Conservation (phyloP, 2,113 vertebrate species). For the Galemys pyrenaicus region DNA sequence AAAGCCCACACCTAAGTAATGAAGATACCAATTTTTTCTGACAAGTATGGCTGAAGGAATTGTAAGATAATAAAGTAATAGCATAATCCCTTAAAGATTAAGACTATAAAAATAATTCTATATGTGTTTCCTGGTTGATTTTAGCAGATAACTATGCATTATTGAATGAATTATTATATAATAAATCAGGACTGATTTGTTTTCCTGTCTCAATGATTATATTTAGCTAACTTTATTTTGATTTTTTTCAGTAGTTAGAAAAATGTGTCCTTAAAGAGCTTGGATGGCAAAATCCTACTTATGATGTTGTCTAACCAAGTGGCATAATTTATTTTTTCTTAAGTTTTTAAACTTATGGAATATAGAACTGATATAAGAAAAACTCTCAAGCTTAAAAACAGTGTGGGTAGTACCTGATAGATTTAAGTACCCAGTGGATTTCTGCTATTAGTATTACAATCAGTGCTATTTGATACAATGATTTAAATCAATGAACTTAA, state of each 20-base stretch:
- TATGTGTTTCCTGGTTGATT: background rate
- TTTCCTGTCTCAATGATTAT: background rate
- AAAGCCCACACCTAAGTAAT: background rate
- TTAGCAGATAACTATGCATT: background rate
- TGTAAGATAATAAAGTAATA: background rate
- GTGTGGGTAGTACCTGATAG: background rate
- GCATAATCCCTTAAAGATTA: background rate
- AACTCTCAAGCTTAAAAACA: background rate
- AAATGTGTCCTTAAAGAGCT: background rate
- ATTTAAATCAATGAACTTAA: constrained; percentile 28
- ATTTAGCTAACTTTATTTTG: background rate
- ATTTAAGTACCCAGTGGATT: background rate
- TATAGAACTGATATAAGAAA: background rate
- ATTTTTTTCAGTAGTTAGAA: background rate
- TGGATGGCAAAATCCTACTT: background rate
- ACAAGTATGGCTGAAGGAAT: background rate
- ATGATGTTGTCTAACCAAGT: background rate
- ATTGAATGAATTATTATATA: background rate
- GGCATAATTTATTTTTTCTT: background rate
- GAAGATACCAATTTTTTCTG: background rate
- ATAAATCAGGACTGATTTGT: background rate
- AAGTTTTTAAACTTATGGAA: background rate
- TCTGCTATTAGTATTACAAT: background rate
- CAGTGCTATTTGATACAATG: background rate
- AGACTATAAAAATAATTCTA: background rate